Percentiles rank a stretch among this genome's conserved stretches.
phyloP scores from a whole-genome alignment of 2,888 invertebrate species.

The Taphrorychus bicolor region DNA sequence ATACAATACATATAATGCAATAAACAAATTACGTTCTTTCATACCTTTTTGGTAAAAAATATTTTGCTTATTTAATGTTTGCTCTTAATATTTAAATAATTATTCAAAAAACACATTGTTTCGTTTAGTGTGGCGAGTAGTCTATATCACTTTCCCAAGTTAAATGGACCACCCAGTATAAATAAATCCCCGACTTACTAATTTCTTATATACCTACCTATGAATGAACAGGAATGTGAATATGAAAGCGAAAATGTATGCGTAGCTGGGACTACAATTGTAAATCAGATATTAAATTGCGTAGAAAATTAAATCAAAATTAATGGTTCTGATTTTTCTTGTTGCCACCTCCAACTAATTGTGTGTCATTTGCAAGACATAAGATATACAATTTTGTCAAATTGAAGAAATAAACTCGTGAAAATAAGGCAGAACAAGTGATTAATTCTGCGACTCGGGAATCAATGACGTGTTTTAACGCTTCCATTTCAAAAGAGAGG shows the following conservation, averaged over 20 bases:
- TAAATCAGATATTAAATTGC: not conserved
- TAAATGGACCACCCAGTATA: too few relatives aligned
- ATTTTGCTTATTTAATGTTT: too few relatives aligned
- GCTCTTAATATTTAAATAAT: too few relatives aligned
- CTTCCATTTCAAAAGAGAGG: slow-evolving; percentile 55
- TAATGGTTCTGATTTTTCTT: not conserved
- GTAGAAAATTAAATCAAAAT: not conserved
- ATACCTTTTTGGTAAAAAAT: too few relatives aligned
- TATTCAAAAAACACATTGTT: too few relatives aligned
- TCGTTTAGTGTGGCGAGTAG: too few relatives aligned
- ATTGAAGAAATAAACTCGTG: slow-evolving; percentile 28
- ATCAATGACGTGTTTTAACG: slow-evolving; percentile 51
- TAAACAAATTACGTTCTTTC: too few relatives aligned
- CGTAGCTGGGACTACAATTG: not conserved
- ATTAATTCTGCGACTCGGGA: slow-evolving; percentile 31
- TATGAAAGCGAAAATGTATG: not conserved
- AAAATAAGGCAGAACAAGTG: slow-evolving; percentile 6
- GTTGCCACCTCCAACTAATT: not conserved
- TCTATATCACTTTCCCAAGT: too few relatives aligned
- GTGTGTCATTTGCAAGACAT: not conserved
- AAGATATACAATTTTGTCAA: slow-evolving; percentile 29
- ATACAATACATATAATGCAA: too few relatives aligned
- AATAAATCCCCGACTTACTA: too few relatives aligned
- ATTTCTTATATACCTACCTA: too few relatives aligned
- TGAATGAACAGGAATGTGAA: too few relatives aligned